These are phyloP conservation scores for Poicephalus gulielmi DNA, from an alignment of 2,113 vertebrate genomes.

Conservation along the genomic window DNA sequence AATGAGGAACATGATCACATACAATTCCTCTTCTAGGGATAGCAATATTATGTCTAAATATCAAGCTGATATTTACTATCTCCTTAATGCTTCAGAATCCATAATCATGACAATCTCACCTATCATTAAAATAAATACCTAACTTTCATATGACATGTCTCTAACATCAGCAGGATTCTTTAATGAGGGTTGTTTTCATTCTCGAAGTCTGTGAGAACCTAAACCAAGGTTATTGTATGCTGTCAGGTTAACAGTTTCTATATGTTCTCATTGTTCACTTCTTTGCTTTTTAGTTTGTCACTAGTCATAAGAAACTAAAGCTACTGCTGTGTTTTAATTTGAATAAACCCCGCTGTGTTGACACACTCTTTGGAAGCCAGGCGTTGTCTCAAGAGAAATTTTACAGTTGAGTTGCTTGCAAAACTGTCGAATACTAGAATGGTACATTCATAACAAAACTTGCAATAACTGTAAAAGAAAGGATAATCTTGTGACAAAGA, in stretches of 20 bases:
- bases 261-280: background rate
- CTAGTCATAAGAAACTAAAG: background rate
- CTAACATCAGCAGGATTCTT: background rate
- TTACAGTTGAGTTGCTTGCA: background rate
- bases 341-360: background rate
- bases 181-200: background rate
- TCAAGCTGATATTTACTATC: background rate
- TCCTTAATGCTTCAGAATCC: background rate
- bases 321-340: background rate
- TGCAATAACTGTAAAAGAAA: background rate
- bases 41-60: background rate
- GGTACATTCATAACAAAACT: background rate
- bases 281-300: background rate
- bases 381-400: slow-evolving; percentile 11
- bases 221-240: background rate
- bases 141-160: background rate
- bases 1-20: background rate
- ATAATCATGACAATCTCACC: background rate
- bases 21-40: background rate
- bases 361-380: background rate
- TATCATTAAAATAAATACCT: background rate
- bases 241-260: background rate
- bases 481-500: background rate
- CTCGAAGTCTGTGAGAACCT: background rate
- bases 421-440: background rate